These are phyloP conservation scores for Scaptomyza polygonia DNA, from an alignment of 2,888 invertebrate genomes.

Conservation along the genomic window DNA sequence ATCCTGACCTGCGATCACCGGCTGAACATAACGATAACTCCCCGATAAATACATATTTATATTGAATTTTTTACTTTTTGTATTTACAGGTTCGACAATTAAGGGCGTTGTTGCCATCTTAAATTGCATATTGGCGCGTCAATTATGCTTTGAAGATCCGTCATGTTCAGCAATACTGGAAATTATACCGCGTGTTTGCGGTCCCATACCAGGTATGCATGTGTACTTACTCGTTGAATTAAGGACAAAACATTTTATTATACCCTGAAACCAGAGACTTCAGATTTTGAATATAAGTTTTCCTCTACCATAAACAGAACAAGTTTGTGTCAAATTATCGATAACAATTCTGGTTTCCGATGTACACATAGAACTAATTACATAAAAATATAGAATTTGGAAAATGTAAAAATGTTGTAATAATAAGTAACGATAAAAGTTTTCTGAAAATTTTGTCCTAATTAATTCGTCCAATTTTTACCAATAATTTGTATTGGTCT, in stretches of 20 bases:
- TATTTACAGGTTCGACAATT: slow-evolving; percentile 89
- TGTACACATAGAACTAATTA: too few relatives aligned
- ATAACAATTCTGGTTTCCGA: too few relatives aligned
- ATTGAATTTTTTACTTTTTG: neutral
- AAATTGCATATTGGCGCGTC: slow-evolving; percentile 94
- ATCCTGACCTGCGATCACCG: too few relatives aligned
- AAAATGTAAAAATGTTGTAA: too few relatives aligned
- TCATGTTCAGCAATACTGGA: slow-evolving; percentile 95
- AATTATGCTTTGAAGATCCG: slow-evolving; percentile 95
- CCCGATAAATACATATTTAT: slow-evolving; percentile 14
- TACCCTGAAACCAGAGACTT: too few relatives aligned
- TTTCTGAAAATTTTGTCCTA: too few relatives aligned
- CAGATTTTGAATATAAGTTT: too few relatives aligned
- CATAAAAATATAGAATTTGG: too few relatives aligned
- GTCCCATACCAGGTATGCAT: slow-evolving; percentile 93
- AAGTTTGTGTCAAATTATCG: too few relatives aligned
- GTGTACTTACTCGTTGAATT: slow-evolving; percentile 14
- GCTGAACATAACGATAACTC: too few relatives aligned
- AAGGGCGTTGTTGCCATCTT: slow-evolving; percentile 92
- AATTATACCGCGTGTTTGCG: slow-evolving; percentile 95
- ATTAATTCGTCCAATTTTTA: slow-evolving; percentile 14
- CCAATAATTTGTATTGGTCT: slow-evolving; percentile 32
- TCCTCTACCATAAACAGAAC: too few relatives aligned
- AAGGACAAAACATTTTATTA: slow-evolving; percentile 13
- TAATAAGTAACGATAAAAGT: too few relatives aligned